Conservation (phyloP, 2,797 vertebrate species). For the Pseudochirops corinnae region DNA sequence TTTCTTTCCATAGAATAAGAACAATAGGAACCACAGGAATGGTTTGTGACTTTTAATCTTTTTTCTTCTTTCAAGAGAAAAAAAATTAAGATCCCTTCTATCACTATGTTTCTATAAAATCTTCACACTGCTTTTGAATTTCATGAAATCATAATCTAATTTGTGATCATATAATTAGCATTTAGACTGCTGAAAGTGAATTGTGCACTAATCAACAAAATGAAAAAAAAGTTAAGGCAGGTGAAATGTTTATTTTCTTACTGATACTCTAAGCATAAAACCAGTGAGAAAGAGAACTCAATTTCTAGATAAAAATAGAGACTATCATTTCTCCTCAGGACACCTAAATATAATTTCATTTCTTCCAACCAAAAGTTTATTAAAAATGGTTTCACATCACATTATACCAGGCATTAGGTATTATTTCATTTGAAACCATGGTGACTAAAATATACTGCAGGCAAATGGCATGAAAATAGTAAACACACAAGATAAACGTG, state of each 20-base stretch:
- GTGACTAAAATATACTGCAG: neutral
- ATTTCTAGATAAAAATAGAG: neutral
- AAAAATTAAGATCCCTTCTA: neutral
- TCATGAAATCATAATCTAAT: neutral
- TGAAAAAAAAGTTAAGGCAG: neutral
- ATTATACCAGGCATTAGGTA: neutral
- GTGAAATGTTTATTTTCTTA: neutral
- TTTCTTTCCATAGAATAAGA: neutral
- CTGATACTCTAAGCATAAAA: neutral
- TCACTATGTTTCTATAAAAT: neutral
- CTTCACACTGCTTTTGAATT: constrained; percentile 9
- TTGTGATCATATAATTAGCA: neutral
- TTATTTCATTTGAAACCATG: neutral
- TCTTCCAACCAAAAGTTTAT: neutral
- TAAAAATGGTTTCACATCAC: neutral
- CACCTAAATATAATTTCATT: neutral
- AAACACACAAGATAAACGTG: neutral
- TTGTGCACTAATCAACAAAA: neutral
- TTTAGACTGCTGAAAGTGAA: neutral
- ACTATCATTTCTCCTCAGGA: neutral
- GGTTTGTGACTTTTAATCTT: neutral
- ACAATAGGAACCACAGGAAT: too few species aligned
- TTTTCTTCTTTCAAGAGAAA: neutral
- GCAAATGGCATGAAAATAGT: neutral
- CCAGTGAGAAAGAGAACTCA: neutral